phyloP scores from a whole-genome alignment of 1,140 invertebrate genomes.

The Sesamia nonagrioides region DNA sequence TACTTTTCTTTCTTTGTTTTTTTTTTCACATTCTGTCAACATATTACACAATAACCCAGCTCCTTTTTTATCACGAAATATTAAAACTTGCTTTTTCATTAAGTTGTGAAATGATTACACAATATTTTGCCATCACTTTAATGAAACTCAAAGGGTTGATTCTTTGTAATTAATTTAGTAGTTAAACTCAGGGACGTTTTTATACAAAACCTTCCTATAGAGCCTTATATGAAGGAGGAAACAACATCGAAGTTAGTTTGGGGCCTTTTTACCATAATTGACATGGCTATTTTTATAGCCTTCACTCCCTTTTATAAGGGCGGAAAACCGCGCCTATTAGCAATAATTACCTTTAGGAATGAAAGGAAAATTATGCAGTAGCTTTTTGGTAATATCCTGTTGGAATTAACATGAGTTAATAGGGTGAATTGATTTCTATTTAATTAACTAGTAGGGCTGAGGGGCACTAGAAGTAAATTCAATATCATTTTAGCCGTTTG shows the following conservation, averaged over 20 bases:
- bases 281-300: conserved; percentile 24
- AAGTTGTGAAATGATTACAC: not conserved
- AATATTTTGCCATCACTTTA: not conserved
- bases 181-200: not conserved
- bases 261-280: conserved; percentile 38
- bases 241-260: conserved; percentile 22
- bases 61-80: not conserved
- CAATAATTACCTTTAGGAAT: conserved; percentile 17
- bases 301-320: conserved; percentile 3
- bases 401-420: not conserved
- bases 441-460: not conserved
- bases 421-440: conserved; percentile 7
- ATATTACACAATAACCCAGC: no score
- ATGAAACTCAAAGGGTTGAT: not conserved
- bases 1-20: no score
- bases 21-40: no score
- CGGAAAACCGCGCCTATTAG: conserved; percentile 19
- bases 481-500: no score
- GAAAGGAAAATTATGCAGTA: conserved; percentile 30
- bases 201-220: conserved; percentile 4
- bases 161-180: not conserved
- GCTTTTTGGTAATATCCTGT: conserved; percentile 5
- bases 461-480: no score
- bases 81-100: not conserved
- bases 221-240: conserved; percentile 9